A percentile compares a stretch with the other conserved stretches of the same genome.
These are phyloP conservation scores for Hoplias malabaricus DNA, from an alignment of 2,113 vertebrate genomes.

Conservation along the genomic window DNA sequence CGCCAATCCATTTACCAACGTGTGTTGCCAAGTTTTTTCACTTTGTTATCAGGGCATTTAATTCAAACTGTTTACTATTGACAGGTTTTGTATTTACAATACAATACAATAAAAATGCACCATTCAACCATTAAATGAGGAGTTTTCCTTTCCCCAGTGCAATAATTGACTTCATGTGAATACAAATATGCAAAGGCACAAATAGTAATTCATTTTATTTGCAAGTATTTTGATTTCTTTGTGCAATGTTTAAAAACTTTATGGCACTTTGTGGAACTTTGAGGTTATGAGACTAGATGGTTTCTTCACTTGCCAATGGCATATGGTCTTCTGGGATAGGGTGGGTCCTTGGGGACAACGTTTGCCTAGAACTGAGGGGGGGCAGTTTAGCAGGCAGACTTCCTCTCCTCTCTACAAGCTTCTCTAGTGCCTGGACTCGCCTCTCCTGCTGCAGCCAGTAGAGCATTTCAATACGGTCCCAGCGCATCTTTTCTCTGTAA, in stretches of 20 bases:
- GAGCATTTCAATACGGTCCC: slow-evolving; percentile 77
- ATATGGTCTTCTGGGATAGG: neutral
- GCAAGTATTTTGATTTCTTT: neutral
- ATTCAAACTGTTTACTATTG: no score
- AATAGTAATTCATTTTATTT: neutral
- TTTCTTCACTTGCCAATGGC: neutral
- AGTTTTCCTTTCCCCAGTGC: no score
- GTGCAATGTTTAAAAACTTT: no score
- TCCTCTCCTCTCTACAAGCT: neutral
- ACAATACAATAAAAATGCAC: no score
- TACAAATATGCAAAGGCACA: neutral
- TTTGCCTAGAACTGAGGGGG: slow-evolving; percentile 21
- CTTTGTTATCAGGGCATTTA: no score
- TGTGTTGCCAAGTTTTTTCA: no score
- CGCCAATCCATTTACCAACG: no score
- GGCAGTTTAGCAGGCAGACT: slow-evolving; percentile 32
- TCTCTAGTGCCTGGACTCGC: slow-evolving; percentile 47
- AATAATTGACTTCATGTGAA: neutral
- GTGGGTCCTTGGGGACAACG: neutral
- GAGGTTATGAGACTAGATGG: neutral
- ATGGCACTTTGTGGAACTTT: neutral
- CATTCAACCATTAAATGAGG: no score
- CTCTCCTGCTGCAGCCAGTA: slow-evolving; percentile 77
- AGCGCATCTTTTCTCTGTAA: slow-evolving; percentile 75
- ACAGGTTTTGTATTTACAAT: no score